phyloP scores from a whole-genome alignment of 2,113 vertebrate genomes.

The Phoenicopterus ruber region DNA sequence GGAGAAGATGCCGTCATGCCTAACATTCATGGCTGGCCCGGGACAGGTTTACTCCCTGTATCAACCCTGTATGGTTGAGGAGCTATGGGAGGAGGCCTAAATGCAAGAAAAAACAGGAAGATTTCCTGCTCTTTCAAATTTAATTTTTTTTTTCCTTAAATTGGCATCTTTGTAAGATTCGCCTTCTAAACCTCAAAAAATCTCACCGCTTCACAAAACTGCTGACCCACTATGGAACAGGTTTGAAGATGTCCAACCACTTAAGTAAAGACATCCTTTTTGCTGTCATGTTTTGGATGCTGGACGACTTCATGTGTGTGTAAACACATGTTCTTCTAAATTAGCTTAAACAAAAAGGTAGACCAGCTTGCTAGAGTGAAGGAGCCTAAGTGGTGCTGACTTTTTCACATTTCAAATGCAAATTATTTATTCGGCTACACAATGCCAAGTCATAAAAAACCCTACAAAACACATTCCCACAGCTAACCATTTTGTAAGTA shows the following conservation, averaged over 20 bases:
- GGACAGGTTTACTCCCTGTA: background rate
- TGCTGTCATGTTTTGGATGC: background rate
- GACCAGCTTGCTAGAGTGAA: background rate
- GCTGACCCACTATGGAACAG: background rate
- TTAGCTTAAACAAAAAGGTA: background rate
- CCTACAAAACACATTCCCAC: background rate
- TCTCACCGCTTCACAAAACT: background rate
- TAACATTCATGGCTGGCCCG: background rate
- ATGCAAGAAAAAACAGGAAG: background rate
- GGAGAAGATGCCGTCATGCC: background rate
- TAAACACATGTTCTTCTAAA: background rate
- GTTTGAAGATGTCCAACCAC: background rate
- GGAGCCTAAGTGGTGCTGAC: background rate
- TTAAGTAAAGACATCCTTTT: background rate
- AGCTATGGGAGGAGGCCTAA: background rate
- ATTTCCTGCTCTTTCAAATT: background rate
- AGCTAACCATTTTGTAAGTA: background rate
- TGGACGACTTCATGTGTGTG: background rate
- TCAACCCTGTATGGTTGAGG: background rate
- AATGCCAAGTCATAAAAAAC: background rate
- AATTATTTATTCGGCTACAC: conserved; percentile 28
- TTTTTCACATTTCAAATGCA: conserved; percentile 27
- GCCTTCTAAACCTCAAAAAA: background rate
- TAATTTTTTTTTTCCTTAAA: background rate
- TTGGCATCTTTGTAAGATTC: background rate